phyloP scores from a whole-genome alignment of 2,888 invertebrate genomes.

The Phrixothrix hirtus region DNA sequence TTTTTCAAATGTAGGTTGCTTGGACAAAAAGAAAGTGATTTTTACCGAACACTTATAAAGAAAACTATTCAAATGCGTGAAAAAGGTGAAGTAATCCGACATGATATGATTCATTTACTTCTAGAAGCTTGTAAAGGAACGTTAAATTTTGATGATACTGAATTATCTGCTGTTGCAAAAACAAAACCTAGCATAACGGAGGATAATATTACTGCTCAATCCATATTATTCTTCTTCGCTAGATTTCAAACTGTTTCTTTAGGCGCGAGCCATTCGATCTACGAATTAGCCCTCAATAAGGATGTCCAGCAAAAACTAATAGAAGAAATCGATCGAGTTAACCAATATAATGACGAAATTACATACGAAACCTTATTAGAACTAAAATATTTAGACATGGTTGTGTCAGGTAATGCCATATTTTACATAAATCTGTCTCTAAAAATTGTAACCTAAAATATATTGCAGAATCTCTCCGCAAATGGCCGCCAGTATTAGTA shows the following conservation, averaged over 20 bases:
- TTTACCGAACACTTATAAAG: background rate
- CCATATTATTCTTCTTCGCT: background rate
- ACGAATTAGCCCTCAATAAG: background rate
- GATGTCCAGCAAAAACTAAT: background rate
- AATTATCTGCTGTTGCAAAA: background rate
- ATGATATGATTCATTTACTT: constrained; percentile 2
- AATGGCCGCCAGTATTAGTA: constrained; percentile 1
- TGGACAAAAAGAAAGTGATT: too few species aligned
- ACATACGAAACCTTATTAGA: background rate
- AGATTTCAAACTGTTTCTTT: background rate
- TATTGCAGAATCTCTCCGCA: too few species aligned
- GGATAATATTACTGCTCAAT: background rate
- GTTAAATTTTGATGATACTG: background rate
- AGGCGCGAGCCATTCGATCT: too few species aligned
- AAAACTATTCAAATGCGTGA: background rate
- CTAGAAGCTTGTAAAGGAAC: background rate
- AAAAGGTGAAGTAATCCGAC: background rate
- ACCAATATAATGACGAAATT: background rate
- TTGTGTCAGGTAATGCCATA: background rate
- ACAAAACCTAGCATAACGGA: background rate
- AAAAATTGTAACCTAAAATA: too few species aligned
- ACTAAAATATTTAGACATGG: background rate
- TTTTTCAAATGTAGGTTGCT: too few species aligned
- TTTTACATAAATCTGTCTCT: background rate
- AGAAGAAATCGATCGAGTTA: background rate